Evolutionary conservation across 2,888 invertebrate species (phyloP).

Genomic region (Sarcophaga carnaria): DNA sequence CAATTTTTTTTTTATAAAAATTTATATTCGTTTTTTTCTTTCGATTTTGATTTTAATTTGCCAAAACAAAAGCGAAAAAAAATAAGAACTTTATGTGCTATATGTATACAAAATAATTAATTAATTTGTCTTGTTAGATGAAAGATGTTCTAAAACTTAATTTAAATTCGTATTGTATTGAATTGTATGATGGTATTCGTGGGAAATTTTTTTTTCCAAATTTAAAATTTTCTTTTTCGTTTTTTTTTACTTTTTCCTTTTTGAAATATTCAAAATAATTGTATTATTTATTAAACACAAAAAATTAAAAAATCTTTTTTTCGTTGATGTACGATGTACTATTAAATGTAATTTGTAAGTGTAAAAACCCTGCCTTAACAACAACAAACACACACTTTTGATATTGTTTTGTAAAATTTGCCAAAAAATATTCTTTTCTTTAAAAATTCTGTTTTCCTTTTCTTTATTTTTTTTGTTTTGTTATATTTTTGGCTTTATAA

Average conservation of each 20-base stretch:
- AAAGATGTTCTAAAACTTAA: too few species aligned
- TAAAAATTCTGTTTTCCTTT: neutral
- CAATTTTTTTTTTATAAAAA: neutral
- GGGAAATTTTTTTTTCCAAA: neutral
- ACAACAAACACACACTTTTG: neutral
- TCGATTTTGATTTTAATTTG: neutral
- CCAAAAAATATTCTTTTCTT: neutral
- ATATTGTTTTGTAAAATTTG: neutral
- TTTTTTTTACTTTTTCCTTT: neutral
- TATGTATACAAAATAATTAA: neutral
- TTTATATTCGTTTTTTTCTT: neutral
- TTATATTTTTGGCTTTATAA: neutral
- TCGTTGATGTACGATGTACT: conserved; percentile 5
- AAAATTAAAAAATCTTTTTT: neutral
- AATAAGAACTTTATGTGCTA: neutral
- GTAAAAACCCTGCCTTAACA: neutral
- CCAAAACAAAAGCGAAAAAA: neutral
- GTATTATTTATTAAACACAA: too few species aligned
- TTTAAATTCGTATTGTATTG: too few species aligned
- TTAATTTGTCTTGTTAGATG: too few species aligned
- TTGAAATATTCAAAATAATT: too few species aligned
- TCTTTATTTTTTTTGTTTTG: neutral
- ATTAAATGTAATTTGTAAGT: conserved; percentile 8
- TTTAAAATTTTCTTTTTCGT: neutral
- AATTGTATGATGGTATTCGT: too few species aligned